Percentiles rank a stretch among this genome's conserved stretches.
phyloP scores from a whole-genome alignment of 2,113 vertebrate genomes.

The Lophotis ruficrista region DNA sequence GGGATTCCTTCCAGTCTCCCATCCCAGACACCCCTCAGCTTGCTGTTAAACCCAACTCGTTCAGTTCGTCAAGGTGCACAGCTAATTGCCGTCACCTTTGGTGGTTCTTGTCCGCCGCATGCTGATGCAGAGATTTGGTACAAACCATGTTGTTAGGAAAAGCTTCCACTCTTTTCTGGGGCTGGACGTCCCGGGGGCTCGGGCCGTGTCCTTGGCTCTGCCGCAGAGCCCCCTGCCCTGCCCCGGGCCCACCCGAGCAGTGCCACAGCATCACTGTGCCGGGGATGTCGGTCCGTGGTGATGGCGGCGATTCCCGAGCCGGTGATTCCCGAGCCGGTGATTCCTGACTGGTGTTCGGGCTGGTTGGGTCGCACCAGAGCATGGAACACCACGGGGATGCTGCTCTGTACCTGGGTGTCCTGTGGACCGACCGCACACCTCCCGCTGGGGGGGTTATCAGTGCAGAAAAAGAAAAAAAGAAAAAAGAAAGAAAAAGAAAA shows the following conservation, averaged over 20 bases:
- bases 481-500: too few relatives aligned
- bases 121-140: accelerated
- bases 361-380: too few relatives aligned
- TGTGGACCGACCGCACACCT: too few relatives aligned
- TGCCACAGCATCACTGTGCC: accelerated
- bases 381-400: neutral
- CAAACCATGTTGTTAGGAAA: neutral
- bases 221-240: neutral
- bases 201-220: neutral
- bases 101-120: too few relatives aligned
- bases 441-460: accelerated
- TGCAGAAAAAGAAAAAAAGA: too few relatives aligned
- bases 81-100: neutral
- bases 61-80: neutral
- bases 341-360: too few relatives aligned
- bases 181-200: accelerated
- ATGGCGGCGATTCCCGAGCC: accelerated
- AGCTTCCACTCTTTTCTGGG: neutral
- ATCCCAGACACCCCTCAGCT: accelerated
- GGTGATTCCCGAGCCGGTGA: too few relatives aligned
- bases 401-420: too few relatives aligned
- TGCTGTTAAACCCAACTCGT: accelerated
- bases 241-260: neutral
- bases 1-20: neutral
- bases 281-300: accelerated